Conservation (phyloP, 2,888 invertebrate species). For the Trachelus stipa region DNA sequence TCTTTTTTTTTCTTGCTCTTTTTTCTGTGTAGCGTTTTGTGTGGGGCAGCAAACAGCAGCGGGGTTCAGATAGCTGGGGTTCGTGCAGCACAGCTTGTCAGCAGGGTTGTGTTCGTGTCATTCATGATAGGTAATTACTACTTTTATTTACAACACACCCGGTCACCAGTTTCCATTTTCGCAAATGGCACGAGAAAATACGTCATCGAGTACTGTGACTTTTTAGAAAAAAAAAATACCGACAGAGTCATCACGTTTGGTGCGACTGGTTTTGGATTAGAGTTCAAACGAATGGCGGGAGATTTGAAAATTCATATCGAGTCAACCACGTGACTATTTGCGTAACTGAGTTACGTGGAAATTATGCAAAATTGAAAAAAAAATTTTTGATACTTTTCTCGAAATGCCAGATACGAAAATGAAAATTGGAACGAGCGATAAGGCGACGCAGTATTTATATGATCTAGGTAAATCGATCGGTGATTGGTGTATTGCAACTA, state of each 20-base stretch:
- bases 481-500: constrained; percentile 63
- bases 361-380: no score
- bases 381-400: no score
- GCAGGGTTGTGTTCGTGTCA: constrained; percentile 65
- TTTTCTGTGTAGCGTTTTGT: constrained; percentile 42
- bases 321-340: no score
- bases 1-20: constrained; percentile 21
- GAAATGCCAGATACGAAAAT: no score
- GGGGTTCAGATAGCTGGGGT: constrained; percentile 63
- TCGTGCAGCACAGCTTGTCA: constrained; percentile 68
- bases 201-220: no score
- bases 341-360: no score
- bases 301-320: no score
- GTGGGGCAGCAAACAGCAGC: constrained; percentile 66
- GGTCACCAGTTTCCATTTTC: constrained; percentile 44
- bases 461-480: constrained; percentile 54
- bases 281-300: no score
- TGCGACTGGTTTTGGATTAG: no score
- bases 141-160: constrained; percentile 50
- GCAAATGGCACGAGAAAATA: constrained; percentile 10
- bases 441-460: constrained; percentile 32
- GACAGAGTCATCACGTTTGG: no score
- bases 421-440: constrained; percentile 24
- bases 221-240: no score
- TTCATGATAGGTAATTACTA: constrained; percentile 55